Evolutionary conservation across 2,113 vertebrate species (phyloP), one percentile per base, ranked within the genome.

Genomic region (Callopanchax toddi): DNA sequence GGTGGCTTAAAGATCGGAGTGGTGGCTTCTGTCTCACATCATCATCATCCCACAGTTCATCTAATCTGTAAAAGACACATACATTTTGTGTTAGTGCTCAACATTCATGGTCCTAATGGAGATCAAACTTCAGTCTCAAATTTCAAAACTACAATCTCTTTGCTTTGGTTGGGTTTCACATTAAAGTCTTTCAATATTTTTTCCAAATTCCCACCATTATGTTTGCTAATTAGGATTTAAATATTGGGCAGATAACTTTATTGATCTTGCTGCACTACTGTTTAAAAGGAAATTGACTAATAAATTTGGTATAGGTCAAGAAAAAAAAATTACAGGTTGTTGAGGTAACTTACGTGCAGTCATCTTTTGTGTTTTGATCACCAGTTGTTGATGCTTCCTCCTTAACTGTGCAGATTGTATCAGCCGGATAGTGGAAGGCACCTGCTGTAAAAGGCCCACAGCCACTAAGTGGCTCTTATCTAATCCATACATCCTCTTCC

Each of bases 401-500:
- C 29, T 72, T 36, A 43, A 16, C 17, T n/a, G 58, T n/a, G 36
- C 32, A 39, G 55, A 79, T 73, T 2, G n/a, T 62, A 69, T 74
- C 66, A 23, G 26, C 36, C 23, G 11, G 20, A 23, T 32, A 36
- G 60, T 34, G 17, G 53, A 66, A 48, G 69, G 61, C 53, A 21
- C 69, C 73, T 74, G 68, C 51, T 58, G 23, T 69, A 59, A 78
- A 85, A 50, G 50, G 16, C 51, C 52, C 17, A 43, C 68, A 60
- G 44, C 67, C 67, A 21, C 77, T 83, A 83, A 86, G 83, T 85
- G 83, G 78, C 73, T 78, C 78, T 86, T 75, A 79, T 87, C 83
- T 88, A 85, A 88, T 90, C 86, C 81, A 88, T 85, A 76, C 86
- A 76, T 84, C 75, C 75, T 74, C 77, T 66, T 87, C 54, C 78